phyloP scores from a whole-genome alignment of 2,113 vertebrate genomes.

The Plestiodon gilberti region DNA sequence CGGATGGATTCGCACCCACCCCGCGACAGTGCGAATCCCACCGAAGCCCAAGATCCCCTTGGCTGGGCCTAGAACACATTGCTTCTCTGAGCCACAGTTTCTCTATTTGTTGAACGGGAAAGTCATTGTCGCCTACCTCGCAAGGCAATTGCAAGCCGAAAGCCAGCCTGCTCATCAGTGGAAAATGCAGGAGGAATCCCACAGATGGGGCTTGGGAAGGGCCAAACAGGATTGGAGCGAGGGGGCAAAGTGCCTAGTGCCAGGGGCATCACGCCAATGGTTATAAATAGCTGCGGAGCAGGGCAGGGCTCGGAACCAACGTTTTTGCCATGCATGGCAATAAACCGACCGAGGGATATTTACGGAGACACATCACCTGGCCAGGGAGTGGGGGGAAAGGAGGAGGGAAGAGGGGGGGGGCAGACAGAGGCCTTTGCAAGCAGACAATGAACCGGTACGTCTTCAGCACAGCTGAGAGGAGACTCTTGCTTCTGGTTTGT shows the following conservation, averaged over 20 bases:
- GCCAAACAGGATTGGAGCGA: not conserved
- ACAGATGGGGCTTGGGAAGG: not conserved
- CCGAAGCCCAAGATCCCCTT: not conserved
- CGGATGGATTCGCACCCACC: not conserved
- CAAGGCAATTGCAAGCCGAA: not conserved
- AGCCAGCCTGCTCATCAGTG: not conserved
- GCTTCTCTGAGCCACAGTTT: not conserved
- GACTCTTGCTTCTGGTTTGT: too few relatives aligned
- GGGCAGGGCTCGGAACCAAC: not conserved
- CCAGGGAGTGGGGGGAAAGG: too few relatives aligned
- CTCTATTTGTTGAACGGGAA: too few relatives aligned
- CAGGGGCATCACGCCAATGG: not conserved
- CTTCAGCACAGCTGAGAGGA: too few relatives aligned
- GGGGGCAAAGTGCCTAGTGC: not conserved
- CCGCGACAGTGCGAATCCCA: not conserved
- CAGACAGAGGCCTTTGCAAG: not conserved
- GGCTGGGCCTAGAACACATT: not conserved
- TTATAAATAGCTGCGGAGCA: not conserved
- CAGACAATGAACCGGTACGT: not conserved
- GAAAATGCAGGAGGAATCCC: too few relatives aligned
- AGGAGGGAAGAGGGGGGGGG: too few relatives aligned
- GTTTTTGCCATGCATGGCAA: conserved; percentile 5
- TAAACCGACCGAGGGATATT: not conserved
- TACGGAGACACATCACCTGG: not conserved
- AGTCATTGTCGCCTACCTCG: not conserved